Conservation (phyloP, 2,113 vertebrate genomes). For the Conger conger region DNA sequence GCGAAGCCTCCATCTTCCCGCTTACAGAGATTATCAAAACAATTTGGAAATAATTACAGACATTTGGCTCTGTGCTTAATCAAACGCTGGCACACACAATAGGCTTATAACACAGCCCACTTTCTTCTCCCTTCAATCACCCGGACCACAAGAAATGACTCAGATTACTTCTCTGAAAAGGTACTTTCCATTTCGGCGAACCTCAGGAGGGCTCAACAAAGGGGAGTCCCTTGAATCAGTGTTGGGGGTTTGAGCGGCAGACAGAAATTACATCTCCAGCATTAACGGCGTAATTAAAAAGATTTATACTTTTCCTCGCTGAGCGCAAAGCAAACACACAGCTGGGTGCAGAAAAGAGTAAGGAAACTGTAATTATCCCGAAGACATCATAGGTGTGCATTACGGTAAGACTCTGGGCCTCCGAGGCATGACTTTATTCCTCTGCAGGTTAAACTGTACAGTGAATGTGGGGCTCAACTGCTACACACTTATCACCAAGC, state of each 20-base stretch:
- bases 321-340: not conserved
- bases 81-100: conserved; percentile 62
- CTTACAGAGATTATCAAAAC: conserved; percentile 55
- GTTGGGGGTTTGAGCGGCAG: not conserved
- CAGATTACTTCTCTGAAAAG: conserved; percentile 68
- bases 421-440: not conserved
- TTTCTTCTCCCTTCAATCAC: conserved; percentile 57
- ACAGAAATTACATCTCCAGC: not conserved
- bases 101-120: conserved; percentile 44
- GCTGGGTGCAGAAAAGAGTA: not conserved
- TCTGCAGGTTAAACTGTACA: not conserved
- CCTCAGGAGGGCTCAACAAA: not conserved
- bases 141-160: conserved; percentile 62
- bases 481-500: not conserved
- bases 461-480: not conserved
- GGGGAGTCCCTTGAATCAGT: not conserved
- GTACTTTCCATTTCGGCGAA: conserved; percentile 77
- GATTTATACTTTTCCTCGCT: not conserved
- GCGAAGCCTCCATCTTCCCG: not conserved
- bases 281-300: conserved; percentile 2
- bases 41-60: conserved; percentile 69
- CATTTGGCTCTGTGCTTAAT: conserved; percentile 66
- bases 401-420: not conserved
- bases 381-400: conserved; percentile 1
- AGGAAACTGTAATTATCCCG: conserved; percentile 5